phyloP scores from a whole-genome alignment of 1,140 invertebrate genomes.

The Akabosia matsudoensis region DNA sequence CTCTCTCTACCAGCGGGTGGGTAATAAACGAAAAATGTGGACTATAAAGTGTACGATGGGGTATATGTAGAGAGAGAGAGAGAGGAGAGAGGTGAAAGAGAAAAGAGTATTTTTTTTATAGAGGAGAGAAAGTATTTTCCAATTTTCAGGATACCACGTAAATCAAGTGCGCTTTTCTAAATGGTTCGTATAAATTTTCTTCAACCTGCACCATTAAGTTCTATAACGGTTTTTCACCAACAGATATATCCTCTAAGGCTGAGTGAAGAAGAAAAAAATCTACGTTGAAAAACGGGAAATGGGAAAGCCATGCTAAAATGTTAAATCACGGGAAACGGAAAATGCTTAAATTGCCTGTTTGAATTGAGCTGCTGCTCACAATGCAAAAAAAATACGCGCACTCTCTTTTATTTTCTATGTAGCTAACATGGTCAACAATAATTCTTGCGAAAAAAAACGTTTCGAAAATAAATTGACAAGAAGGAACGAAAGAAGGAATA shows the following conservation, averaged over 20 bases:
- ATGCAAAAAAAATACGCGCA: not conserved
- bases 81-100: no score
- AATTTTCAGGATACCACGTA: conserved; percentile 8
- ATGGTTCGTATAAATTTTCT: conserved; percentile 11
- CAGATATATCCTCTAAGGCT: no score
- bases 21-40: no score
- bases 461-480: not conserved
- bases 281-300: conserved; percentile 10
- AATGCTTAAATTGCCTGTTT: conserved; percentile 21
- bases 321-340: conserved; percentile 24
- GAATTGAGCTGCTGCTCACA: not conserved
- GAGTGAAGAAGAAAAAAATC: no score
- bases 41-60: no score
- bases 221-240: not conserved
- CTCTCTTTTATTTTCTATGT: not conserved
- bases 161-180: conserved; percentile 16
- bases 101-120: not conserved
- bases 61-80: no score
- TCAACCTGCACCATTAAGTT: not conserved
- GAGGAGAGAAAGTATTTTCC: not conserved
- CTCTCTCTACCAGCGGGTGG: conserved; percentile 3
- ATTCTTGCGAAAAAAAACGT: not conserved
- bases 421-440: not conserved
- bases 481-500: not conserved
- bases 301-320: conserved; percentile 24